Evolutionary conservation across 2,113 vertebrate genomes (phyloP).

Genomic region (Tylochromis polylepis): DNA sequence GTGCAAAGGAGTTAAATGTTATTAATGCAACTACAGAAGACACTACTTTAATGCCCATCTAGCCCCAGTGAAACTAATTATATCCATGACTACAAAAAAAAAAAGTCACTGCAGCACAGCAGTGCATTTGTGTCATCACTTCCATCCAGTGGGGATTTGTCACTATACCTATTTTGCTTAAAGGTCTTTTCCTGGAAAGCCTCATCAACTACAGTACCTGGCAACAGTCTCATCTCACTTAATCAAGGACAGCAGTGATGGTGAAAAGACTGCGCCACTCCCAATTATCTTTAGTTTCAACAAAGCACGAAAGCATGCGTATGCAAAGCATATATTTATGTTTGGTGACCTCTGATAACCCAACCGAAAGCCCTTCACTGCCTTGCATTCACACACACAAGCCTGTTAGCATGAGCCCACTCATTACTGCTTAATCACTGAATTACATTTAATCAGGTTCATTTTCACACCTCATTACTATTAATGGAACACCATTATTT

Average conservation of each 20-base stretch:
- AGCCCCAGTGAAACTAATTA: slow-evolving; percentile 63
- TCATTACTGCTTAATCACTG: slow-evolving; percentile 34
- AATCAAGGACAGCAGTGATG: not conserved
- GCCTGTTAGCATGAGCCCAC: not conserved
- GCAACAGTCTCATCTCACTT: not conserved
- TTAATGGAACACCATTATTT: not conserved
- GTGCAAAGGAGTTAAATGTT: not conserved
- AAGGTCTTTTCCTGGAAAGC: not conserved
- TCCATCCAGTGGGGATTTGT: slow-evolving; percentile 16
- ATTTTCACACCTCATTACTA: slow-evolving; percentile 56
- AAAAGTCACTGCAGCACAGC: not conserved
- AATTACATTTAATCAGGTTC: slow-evolving; percentile 35
- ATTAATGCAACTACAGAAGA: not conserved
- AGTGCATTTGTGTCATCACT: slow-evolving; percentile 28
- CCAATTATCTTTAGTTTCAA: not conserved
- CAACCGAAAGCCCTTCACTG: not conserved
- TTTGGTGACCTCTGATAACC: not conserved
- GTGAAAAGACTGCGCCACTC: not conserved
- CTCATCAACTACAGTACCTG: not conserved
- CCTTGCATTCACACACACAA: not conserved
- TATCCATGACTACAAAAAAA: slow-evolving; percentile 3
- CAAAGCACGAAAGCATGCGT: not conserved
- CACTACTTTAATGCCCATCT: not conserved
- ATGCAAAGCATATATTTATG: not conserved
- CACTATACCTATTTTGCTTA: slow-evolving; percentile 15